Evolutionary conservation across 2,888 invertebrate genomes (phyloP).

Genomic region (Drosophila formosana): DNA sequence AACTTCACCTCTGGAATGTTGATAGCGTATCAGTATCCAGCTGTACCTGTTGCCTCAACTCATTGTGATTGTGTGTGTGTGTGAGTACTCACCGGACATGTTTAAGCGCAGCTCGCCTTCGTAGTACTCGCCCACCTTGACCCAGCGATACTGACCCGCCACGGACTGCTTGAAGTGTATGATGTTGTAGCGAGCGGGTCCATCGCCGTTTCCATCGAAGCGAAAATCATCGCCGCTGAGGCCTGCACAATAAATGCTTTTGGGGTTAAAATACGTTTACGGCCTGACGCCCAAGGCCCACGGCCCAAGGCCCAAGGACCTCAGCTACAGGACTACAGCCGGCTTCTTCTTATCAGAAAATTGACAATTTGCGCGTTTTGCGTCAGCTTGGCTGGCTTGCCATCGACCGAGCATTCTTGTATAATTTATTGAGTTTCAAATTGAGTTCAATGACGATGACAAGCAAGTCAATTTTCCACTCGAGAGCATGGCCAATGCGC

Average conservation of each 20-base stretch:
- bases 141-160: conserved; percentile 92
- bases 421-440: conserved; percentile 83
- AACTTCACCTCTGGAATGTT: conserved; percentile 91
- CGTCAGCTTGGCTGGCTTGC: conserved; percentile 34
- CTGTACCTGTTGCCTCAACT: conserved; percentile 15
- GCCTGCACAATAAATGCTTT: conserved; percentile 86
- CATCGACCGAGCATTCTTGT: conserved; percentile 44
- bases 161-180: conserved; percentile 95
- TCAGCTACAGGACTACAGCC: neutral
- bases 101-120: conserved; percentile 93
- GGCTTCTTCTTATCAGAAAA: conserved; percentile 74
- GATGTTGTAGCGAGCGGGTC: conserved; percentile 97
- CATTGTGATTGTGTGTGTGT: neutral
- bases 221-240: conserved; percentile 95
- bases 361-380: conserved; percentile 79
- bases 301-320: neutral
- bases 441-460: conserved; percentile 82
- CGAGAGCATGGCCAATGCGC: conserved; percentile 73
- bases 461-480: conserved; percentile 83
- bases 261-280: conserved; percentile 54
- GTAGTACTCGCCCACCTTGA: conserved; percentile 94
- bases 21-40: conserved; percentile 1
- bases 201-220: conserved; percentile 96
- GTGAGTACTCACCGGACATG: conserved; percentile 88
- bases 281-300: conserved; percentile 36